Evolutionary conservation across 2,888 invertebrate genomes (phyloP), one percentile per base, ranked within the genome.

Genomic region (Schizaphis graminum): DNA sequence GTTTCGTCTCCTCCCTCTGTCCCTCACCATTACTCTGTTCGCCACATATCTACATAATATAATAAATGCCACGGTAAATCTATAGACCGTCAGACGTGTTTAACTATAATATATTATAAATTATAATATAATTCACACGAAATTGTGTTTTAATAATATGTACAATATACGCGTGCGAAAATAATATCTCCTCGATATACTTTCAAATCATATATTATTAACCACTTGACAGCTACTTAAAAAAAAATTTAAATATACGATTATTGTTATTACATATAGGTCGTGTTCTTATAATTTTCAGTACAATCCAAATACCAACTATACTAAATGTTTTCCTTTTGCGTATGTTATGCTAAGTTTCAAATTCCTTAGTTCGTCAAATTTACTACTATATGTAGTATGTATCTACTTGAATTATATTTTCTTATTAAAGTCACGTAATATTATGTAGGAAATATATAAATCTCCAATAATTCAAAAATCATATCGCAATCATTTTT

Each of bases 141-240:
- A 77, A 77, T 21, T 77, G 77, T 35, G 77, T 77, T 77, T 77
- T 77, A 77, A 77, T 77, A 77, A 35, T 61, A 67, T 77, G 35
- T 35, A 77, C n/a, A 21, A 77, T 77, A 77, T 77, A 21, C 77
- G 77, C 35, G 35, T 35, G 77, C 77, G 77, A 77, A 35, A 77
- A 77, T 77, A 77, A 77, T 77, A 77, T 77, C 77, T 77, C 35
- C 35, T 77, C 35, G 35, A 77, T 77, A 77, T 77, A 77, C 77
- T 77, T 77, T 77, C 77, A 77, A 77, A 77, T 77, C 77, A 77
- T 77, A 77, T 35, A 77, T 77, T 77, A 77, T 77, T 77, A 77
- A 77, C 35, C 35, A 77, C 77, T 35, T 35, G 77, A 77, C 77
- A 77, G 87, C 21, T 88, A n/a, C 49, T 77, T 77, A 21, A 21